These are phyloP conservation scores for Drosophila algonquin DNA, from an alignment of 2,888 invertebrate species.

Conservation along the genomic window DNA sequence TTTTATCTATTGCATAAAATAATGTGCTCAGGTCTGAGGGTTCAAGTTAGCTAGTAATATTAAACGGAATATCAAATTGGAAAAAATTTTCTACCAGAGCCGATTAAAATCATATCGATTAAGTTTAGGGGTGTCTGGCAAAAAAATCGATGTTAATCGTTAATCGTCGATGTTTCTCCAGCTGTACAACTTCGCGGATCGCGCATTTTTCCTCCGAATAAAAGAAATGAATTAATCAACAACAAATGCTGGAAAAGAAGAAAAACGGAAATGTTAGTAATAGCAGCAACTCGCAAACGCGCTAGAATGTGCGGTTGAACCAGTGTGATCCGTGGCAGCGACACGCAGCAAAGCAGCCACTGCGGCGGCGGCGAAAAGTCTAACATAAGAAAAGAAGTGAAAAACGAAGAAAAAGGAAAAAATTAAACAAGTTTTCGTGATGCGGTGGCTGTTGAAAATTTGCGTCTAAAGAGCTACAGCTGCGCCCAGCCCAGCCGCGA, in stretches of 20 bases:
- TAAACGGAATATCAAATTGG: too few species aligned
- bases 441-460: conserved; percentile 52
- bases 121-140: too few species aligned
- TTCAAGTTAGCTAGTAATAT: too few species aligned
- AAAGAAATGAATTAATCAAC: conserved; percentile 24
- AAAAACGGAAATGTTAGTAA: conserved; percentile 20
- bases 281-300: conserved; percentile 26
- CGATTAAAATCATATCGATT: too few species aligned
- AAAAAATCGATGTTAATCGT: too few species aligned
- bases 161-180: not conserved
- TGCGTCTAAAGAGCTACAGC: conserved; percentile 55
- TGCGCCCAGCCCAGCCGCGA: conserved; percentile 4
- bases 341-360: conserved; percentile 29
- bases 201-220: conserved; percentile 8
- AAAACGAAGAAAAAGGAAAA: conserved; percentile 34
- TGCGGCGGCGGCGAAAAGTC: conserved; percentile 59
- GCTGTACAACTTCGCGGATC: not conserved
- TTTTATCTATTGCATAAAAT: too few species aligned
- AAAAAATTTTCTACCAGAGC: too few species aligned
- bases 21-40: too few species aligned
- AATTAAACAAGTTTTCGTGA: conserved; percentile 68
- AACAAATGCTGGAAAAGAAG: conserved; percentile 13
- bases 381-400: conserved; percentile 48
- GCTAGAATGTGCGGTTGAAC: conserved; percentile 25
- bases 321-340: conserved; percentile 25